Evolutionary conservation across 23 tunicate genomes (phyloP).

Genomic region (Aplidium turbinatum): DNA sequence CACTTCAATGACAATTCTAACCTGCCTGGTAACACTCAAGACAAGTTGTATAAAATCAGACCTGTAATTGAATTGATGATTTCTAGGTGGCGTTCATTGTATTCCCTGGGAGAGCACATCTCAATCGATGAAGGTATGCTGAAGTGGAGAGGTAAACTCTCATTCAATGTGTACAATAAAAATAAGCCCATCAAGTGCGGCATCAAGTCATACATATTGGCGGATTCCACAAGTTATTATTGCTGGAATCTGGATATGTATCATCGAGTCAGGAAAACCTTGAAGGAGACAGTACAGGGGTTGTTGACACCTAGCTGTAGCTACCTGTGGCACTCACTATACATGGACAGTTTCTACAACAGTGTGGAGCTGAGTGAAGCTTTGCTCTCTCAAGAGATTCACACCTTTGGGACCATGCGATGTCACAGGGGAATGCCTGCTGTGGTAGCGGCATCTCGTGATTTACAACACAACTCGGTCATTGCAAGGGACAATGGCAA

Average conservation of each 20-base stretch:
- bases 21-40: neutral
- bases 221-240: constrained; percentile 26
- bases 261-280: constrained; percentile 9
- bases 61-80: neutral
- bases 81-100: constrained; percentile 1
- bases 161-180: constrained; percentile 33
- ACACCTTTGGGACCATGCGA: constrained; percentile 26
- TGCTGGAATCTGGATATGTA: constrained; percentile 39
- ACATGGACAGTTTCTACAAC: constrained; percentile 45
- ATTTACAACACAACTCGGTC: constrained; percentile 4
- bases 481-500: constrained; percentile 22
- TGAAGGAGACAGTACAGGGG: constrained; percentile 31
- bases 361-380: constrained; percentile 34
- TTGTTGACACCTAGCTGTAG: constrained; percentile 32
- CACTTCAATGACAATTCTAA: constrained; percentile 5
- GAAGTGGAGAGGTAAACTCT: constrained; percentile 10
- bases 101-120: constrained; percentile 19
- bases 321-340: constrained; percentile 22
- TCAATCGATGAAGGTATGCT: constrained; percentile 22
- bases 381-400: constrained; percentile 18
- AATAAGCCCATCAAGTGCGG: constrained; percentile 39
- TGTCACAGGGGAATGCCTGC: neutral
- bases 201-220: constrained; percentile 46
- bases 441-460: neutral
- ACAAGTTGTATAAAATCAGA: constrained; percentile 18